Base-by-base conservation (phyloP, 2,797 vertebrate species). In the Muraenolepis orangiensis region DNA sequence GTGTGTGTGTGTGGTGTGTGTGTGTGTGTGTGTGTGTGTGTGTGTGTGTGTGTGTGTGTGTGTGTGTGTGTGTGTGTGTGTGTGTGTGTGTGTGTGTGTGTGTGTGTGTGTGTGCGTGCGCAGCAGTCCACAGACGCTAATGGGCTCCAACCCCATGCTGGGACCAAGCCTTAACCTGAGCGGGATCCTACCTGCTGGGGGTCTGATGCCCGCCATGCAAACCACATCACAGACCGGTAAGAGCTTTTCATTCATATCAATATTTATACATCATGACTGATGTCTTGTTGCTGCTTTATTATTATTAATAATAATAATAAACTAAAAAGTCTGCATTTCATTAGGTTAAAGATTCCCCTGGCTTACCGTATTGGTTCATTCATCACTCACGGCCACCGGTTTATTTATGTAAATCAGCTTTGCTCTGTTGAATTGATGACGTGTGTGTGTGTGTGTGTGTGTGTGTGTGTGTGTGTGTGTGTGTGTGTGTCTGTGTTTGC, bases 51-150 rank as follows among this genome's bases (percentile, higher is more conserved):
- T 34, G 32, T 34, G 32, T 38, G 36, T 38, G 36, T 38, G 36
- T 38, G 36, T 38, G 36, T 46, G 14, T 16, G 16, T 46, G 13
- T 40, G 10, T 11, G 68, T 69, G 38, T 72, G 12, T 74, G 69
- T 42, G 70, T 68, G 72, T 80, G 70, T 34, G 40, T 66, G 18
- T 70, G n/a, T 38, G 38, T 64, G 36, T 28, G 28, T 51, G 67
- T 42, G 20, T 34, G 26, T 74, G 30, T 79, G 30, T 75, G 1
- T 64, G 10, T 85, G 76, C 86, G 4, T 88, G 81, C 89, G 71
- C 91, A 97, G 96, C 92, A 98, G 96, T 91, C 93, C 96, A 73
- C 97, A 97, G 92, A 95, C 96, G 77, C 87, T 98, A 92, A 97
- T 98, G 97, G 94, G 96, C 86, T 96, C 97, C 81, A 97, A 94